Percentiles rank a stretch among this genome's conserved stretches.
Evolutionary conservation across 1,140 invertebrate species (phyloP).

Genomic region (Eubasilissa regina): DNA sequence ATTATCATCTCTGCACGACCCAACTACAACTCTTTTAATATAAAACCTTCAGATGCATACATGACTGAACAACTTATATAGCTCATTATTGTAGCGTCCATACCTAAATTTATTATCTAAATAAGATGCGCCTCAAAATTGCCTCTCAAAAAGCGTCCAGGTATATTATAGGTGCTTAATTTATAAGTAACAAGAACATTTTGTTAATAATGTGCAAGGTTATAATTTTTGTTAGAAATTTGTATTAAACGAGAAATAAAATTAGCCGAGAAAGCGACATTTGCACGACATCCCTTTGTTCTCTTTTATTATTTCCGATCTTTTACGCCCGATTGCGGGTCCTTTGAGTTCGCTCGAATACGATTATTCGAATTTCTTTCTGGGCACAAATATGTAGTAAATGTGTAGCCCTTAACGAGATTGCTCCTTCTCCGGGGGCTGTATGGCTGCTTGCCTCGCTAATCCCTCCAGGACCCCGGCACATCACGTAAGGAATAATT

Average conservation of each 20-base stretch:
- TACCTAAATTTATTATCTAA: too few relatives aligned
- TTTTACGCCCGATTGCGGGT: neutral
- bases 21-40: too few relatives aligned
- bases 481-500: slow-evolving; percentile 59
- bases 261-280: neutral
- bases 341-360: neutral
- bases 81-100: too few relatives aligned
- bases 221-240: too few relatives aligned
- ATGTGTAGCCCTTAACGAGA: slow-evolving; percentile 12
- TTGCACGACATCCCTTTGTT: neutral
- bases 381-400: slow-evolving; percentile 1
- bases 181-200: too few relatives aligned
- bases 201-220: too few relatives aligned
- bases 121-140: too few relatives aligned
- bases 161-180: too few relatives aligned
- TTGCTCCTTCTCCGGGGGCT: slow-evolving; percentile 16
- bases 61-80: too few relatives aligned
- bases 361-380: slow-evolving; percentile 20
- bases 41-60: too few relatives aligned
- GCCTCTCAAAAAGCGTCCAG: too few relatives aligned
- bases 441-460: slow-evolving; percentile 29
- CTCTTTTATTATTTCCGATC: neutral
- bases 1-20: too few relatives aligned
- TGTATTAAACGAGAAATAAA: neutral
- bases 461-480: slow-evolving; percentile 50